Evolutionary conservation across 2,888 invertebrate genomes (phyloP).

Genomic region (Hydrotaea cyrtoneurina): DNA sequence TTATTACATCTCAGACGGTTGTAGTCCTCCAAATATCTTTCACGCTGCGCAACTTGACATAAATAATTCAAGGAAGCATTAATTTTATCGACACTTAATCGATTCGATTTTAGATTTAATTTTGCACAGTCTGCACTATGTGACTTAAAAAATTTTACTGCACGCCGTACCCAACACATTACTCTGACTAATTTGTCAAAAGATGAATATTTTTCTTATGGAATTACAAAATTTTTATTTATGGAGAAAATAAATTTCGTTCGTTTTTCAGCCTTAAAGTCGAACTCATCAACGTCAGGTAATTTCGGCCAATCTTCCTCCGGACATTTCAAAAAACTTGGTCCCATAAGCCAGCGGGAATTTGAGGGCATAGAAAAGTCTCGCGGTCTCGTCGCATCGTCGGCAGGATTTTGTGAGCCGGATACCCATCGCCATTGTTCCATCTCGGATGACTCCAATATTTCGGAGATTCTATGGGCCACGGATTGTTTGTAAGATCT

Average conservation of each 20-base stretch:
- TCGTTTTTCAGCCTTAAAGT: background rate
- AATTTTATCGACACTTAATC: background rate
- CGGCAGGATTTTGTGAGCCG: background rate
- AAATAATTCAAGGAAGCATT: background rate
- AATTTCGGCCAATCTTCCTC: background rate
- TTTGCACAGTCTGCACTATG: background rate
- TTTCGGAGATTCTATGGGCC: background rate
- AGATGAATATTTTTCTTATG: background rate
- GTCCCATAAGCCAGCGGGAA: background rate
- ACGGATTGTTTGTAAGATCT: background rate
- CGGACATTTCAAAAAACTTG: background rate
- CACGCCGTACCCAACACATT: background rate
- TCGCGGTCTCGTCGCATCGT: background rate
- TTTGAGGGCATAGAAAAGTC: background rate
- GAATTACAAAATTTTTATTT: background rate
- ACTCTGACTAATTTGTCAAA: constrained; percentile 2
- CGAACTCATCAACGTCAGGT: background rate
- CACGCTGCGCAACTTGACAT: background rate
- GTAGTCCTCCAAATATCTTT: background rate
- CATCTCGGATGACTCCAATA: constrained; percentile 1
- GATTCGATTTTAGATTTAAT: background rate
- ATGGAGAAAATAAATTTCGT: constrained; percentile 15
- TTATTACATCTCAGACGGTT: background rate
- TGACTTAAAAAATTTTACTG: background rate
- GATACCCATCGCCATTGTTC: constrained; percentile 45